A percentile compares a stretch with the other conserved stretches of the same genome.
phyloP scores from a whole-genome alignment of 37 sponge, comb jelly and placozoan species.

The Petrosia ficiformis region DNA sequence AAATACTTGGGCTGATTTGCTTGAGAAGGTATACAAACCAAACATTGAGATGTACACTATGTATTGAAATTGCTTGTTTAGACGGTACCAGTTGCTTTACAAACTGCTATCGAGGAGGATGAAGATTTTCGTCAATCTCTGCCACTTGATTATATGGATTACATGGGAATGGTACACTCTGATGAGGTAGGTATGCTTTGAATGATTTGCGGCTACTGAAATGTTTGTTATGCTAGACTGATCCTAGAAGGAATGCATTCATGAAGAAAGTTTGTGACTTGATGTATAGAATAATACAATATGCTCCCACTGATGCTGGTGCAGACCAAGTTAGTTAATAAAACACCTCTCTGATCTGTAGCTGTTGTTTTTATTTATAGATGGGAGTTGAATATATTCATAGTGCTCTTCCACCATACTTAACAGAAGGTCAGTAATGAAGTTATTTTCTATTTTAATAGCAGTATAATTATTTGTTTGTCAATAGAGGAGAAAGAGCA shows the following conservation, averaged over 20 bases:
- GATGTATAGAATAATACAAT: constrained; percentile 40
- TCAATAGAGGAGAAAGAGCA: constrained; percentile 32
- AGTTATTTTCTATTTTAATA: constrained; percentile 6
- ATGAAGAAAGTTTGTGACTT: constrained; percentile 34
- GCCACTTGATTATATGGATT: constrained; percentile 64
- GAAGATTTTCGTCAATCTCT: constrained; percentile 72
- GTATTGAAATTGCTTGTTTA: constrained; percentile 10
- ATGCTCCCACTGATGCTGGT: constrained; percentile 63
- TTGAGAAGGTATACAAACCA: constrained; percentile 65
- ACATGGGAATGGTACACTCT: constrained; percentile 66
- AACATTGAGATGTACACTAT: not conserved
- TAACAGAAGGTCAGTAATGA: constrained; percentile 49
- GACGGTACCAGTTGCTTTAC: constrained; percentile 72
- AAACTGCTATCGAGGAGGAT: constrained; percentile 64
- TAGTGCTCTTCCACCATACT: constrained; percentile 64
- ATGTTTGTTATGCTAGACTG: constrained; percentile 34
- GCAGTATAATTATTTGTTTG: not conserved
- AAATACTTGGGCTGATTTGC: constrained; percentile 88
- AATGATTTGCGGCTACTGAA: not conserved
- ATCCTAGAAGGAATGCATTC: constrained; percentile 49
- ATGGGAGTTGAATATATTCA: constrained; percentile 52
- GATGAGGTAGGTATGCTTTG: constrained; percentile 44
- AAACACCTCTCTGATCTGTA: not conserved
- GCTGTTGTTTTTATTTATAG: constrained; percentile 23
- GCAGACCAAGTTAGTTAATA: constrained; percentile 61